Conservation (phyloP, 23 tunicate genomes). For the Oikopleura vanhoeffeni region DNA sequence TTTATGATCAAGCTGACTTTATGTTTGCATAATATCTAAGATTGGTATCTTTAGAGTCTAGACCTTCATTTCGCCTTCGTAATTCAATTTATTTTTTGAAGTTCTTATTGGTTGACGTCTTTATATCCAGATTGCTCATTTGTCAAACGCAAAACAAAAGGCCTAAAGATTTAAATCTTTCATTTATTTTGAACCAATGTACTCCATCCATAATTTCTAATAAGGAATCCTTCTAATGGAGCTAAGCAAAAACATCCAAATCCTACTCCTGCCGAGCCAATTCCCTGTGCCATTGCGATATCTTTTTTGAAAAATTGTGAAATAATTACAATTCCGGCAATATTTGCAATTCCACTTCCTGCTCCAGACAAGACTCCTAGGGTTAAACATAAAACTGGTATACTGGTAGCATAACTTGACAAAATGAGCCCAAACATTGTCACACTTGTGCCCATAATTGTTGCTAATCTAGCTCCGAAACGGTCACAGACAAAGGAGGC, state of each 20-base stretch:
- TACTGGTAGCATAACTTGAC: background rate
- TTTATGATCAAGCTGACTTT: too few relatives aligned
- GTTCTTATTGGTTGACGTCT: too few relatives aligned
- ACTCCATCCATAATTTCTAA: background rate
- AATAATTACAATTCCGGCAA: conserved; percentile 4
- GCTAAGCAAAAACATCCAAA: background rate
- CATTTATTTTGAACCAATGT: too few relatives aligned
- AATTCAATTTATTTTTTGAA: too few relatives aligned
- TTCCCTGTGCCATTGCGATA: background rate
- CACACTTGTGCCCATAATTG: background rate
- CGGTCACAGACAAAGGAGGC: background rate
- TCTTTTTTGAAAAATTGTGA: background rate
- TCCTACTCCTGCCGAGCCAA: conserved; percentile 3
- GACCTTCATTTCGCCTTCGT: too few relatives aligned
- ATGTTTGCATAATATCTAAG: too few relatives aligned
- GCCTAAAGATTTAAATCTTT: too few relatives aligned
- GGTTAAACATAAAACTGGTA: background rate
- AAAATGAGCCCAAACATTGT: background rate
- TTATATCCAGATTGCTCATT: too few relatives aligned
- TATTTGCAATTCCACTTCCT: background rate
- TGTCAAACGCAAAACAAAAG: too few relatives aligned
- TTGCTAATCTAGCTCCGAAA: background rate
- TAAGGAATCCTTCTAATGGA: background rate
- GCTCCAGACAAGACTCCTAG: conserved; percentile 5
- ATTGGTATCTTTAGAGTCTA: too few relatives aligned